These are phyloP conservation scores for Spizaetus ornatus DNA, from an alignment of 2,113 vertebrate genomes.

Conservation along the genomic window DNA sequence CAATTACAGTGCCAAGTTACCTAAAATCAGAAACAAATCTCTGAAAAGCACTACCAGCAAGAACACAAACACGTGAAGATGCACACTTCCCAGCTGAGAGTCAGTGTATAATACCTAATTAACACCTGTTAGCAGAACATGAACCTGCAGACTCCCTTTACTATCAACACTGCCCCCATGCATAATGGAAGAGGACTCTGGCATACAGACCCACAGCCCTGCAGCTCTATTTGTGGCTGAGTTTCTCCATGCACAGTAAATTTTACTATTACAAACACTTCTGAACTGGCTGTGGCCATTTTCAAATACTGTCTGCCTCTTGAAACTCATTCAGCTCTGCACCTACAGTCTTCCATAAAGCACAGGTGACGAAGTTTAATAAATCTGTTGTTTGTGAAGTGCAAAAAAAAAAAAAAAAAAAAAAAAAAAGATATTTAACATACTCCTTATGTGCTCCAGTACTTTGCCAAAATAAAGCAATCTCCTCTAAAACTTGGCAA, in stretches of 20 bases:
- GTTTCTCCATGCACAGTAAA: not conserved
- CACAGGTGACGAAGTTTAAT: not conserved
- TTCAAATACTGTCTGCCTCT: not conserved
- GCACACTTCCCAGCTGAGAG: not conserved
- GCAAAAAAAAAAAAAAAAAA: no score
- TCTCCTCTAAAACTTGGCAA: constrained; percentile 1
- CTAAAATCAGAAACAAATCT: not conserved
- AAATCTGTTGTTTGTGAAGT: not conserved
- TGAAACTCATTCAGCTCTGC: not conserved
- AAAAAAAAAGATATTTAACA: not conserved
- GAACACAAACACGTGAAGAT: not conserved
- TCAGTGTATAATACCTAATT: not conserved
- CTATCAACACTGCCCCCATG: not conserved
- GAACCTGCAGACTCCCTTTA: not conserved
- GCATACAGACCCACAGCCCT: not conserved
- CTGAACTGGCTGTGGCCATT: not conserved
- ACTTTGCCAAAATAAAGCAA: constrained; percentile 2
- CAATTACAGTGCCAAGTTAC: no score
- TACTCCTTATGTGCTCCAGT: constrained; percentile 2
- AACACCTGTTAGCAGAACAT: not conserved
- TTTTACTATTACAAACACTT: not conserved
- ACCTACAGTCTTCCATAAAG: not conserved
- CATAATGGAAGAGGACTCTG: not conserved
- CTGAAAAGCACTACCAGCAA: not conserved
- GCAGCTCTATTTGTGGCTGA: not conserved